A percentile compares a stretch with the other conserved stretches of the same genome.
phyloP scores from a whole-genome alignment of 2,113 vertebrate genomes.

The Atherinomorus stipes region DNA sequence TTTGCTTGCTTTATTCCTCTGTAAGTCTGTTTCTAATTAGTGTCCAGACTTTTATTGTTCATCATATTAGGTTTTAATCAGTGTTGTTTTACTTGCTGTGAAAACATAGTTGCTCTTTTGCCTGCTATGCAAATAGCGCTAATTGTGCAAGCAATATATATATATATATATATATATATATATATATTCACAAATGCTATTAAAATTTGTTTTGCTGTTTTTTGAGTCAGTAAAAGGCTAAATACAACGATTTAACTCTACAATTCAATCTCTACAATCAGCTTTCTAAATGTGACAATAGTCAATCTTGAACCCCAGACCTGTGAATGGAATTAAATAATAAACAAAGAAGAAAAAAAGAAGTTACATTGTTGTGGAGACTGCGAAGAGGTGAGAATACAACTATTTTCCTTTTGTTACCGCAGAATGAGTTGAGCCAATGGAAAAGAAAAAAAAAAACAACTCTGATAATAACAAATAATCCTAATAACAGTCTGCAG shows the following conservation, averaged over 20 bases:
- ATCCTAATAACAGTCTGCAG: slow-evolving; percentile 62
- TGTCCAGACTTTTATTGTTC: slow-evolving; percentile 47
- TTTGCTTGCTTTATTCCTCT: slow-evolving; percentile 38
- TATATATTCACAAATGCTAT: slow-evolving; percentile 17
- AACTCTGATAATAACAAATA: slow-evolving; percentile 80
- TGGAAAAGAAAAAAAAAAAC: slow-evolving; percentile 72
- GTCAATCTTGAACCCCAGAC: background rate
- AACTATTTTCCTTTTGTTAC: slow-evolving; percentile 63
- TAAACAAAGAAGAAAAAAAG: slow-evolving; percentile 21
- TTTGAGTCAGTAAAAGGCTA: slow-evolving; percentile 24
- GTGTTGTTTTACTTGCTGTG: slow-evolving; percentile 42
- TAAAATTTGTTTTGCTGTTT: slow-evolving; percentile 25
- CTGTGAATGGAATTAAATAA: background rate
- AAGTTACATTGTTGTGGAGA: slow-evolving; percentile 2
- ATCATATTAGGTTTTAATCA: slow-evolving; percentile 64
- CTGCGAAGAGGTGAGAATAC: slow-evolving; percentile 23
- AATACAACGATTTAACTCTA: slow-evolving; percentile 32
- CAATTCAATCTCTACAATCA: slow-evolving; percentile 2
- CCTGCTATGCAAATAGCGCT: slow-evolving; percentile 27
- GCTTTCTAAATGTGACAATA: slow-evolving; percentile 11
- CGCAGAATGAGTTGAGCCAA: slow-evolving; percentile 59
- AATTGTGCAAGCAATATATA: slow-evolving; percentile 15
- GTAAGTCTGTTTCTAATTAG: slow-evolving; percentile 58
- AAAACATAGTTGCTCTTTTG: slow-evolving; percentile 31
- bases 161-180: background rate